Conservation (phyloP, 2,113 vertebrate species). For the Turnix velox region DNA sequence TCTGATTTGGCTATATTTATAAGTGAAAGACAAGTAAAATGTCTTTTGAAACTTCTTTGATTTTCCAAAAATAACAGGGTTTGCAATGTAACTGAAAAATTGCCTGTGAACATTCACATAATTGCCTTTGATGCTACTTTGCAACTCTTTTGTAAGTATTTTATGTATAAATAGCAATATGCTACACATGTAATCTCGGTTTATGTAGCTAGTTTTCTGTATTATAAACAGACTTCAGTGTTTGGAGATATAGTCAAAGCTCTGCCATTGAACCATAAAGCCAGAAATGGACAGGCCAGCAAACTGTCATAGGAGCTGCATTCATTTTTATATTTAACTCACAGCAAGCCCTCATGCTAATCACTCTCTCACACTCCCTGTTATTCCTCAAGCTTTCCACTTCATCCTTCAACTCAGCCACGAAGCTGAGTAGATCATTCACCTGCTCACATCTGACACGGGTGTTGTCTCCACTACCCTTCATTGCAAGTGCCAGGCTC, state of each 20-base stretch:
- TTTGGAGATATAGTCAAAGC: neutral
- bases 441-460: no score
- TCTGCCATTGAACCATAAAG: neutral
- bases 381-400: no score
- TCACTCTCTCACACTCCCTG: no score
- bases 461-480: no score
- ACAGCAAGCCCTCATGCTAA: no score
- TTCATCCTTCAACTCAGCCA: no score
- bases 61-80: conserved; percentile 22
- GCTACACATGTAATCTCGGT: neutral
- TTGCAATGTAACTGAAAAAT: neutral
- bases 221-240: neutral
- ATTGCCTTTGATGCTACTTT: neutral
- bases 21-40: conserved; percentile 50
- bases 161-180: neutral
- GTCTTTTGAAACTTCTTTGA: conserved; percentile 20
- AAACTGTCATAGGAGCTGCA: neutral
- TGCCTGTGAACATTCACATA: neutral
- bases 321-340: neutral
- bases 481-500: no score
- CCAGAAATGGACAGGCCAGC: neutral
- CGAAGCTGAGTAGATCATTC: no score
- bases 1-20: conserved; percentile 69
- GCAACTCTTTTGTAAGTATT: neutral
- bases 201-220: neutral